phyloP scores from a whole-genome alignment of 2,888 invertebrate genomes.

The Lithosia quadra region DNA sequence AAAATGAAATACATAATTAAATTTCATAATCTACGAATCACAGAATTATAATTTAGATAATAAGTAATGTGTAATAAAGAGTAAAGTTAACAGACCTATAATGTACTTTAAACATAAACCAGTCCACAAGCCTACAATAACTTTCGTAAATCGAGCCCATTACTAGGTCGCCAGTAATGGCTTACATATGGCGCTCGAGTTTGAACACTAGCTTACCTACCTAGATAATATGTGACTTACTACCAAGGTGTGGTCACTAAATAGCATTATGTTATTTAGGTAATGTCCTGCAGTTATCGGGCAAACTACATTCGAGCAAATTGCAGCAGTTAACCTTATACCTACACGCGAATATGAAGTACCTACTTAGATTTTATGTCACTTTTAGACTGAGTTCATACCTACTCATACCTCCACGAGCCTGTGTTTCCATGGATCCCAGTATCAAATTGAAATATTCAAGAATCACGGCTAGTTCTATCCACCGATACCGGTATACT shows the following conservation, averaged over 20 bases:
- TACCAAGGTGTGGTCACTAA: conserved; percentile 43
- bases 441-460: too few species aligned
- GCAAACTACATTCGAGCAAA: conserved; percentile 16
- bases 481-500: too few species aligned
- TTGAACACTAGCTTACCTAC: conserved; percentile 38
- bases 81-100: neutral
- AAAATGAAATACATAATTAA: too few species aligned
- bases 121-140: conserved; percentile 4
- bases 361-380: neutral
- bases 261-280: conserved; percentile 42
- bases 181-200: conserved; percentile 31
- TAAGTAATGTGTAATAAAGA: neutral
- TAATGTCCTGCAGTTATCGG: conserved; percentile 32
- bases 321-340: neutral
- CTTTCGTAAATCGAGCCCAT: conserved; percentile 36
- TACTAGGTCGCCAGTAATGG: conserved; percentile 31
- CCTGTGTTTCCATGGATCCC: too few species aligned
- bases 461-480: too few species aligned
- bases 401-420: too few species aligned
- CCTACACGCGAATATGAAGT: neutral
- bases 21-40: too few species aligned
- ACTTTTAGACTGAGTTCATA: neutral
- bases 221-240: conserved; percentile 24
- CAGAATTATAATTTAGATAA: neutral
- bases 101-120: neutral